Conservation (phyloP, 2,888 invertebrate species). For the Monoplex corrugatus region DNA sequence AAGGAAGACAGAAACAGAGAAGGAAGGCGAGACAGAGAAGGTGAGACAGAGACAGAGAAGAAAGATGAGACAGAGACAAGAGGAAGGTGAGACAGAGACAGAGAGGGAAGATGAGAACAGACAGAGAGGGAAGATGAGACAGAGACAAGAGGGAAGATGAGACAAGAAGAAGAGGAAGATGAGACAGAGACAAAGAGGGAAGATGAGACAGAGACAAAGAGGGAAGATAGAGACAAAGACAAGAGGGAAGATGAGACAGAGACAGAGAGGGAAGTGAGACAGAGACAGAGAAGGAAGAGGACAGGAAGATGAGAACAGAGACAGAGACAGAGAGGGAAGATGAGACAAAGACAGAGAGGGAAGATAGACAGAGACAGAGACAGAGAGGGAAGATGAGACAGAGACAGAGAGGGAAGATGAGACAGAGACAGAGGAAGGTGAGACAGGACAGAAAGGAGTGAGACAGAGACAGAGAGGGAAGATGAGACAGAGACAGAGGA, state of each 20-base stretch:
- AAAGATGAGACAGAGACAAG: neutral
- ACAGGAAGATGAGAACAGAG: neutral
- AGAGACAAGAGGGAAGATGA: too few relatives aligned
- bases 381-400: neutral
- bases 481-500: neutral
- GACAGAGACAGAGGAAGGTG: neutral
- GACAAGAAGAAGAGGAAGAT: too few relatives aligned
- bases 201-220: too few relatives aligned
- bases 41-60: conserved; percentile 11
- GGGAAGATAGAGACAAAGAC: neutral
- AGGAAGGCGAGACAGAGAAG: neutral
- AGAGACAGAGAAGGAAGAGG: neutral
- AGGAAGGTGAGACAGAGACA: neutral
- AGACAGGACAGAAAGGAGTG: neutral
- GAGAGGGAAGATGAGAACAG: neutral
- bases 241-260: neutral
- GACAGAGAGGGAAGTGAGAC: neutral
- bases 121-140: too few relatives aligned
- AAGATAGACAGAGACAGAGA: neutral
- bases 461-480: conserved; percentile 21
- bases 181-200: too few relatives aligned
- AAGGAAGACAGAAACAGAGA: neutral
- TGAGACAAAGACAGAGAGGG: too few relatives aligned
- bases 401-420: neutral
- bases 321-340: too few relatives aligned